Evolutionary conservation across 2,113 vertebrate species (phyloP), one percentile per base, ranked within the genome.

Genomic region (Orientallactaga bullata): DNA sequence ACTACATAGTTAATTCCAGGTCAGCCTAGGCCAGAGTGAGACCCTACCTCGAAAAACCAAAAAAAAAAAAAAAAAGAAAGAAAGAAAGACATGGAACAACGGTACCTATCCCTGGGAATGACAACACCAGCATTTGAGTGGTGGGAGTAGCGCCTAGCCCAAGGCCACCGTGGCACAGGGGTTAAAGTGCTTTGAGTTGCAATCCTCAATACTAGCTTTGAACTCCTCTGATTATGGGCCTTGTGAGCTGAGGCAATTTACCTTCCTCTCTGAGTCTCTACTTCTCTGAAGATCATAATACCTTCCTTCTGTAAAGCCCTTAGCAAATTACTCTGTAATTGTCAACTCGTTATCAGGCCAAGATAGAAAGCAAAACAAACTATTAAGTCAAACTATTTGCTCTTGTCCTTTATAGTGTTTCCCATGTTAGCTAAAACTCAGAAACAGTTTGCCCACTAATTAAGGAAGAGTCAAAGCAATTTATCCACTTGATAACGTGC

Each of bases 281-380:
- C 83, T 93, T 80, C 86, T 71, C 86, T 66, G 60, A 73, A 81
- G 24, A 79, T 85, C 42, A 73, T 37, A 94, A n/a, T 26, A 26
- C 68, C 8, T 37, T 66, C 83, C 73, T 32, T 72, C 24, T 60
- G 20, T n/a, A 51, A 79, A 88, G 30, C 24, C 79, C n/a, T 78
- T 51, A 86, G 81, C 55, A 84, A 79, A 61, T 47, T 55, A 61
- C 17, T 85, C 28, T 24, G 28, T 63, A 65, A 71, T 58, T 71
- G 17, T 37, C 32, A 85, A 0, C 63, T 77, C 21, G 5, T 74
- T 37, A 71, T 26, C 65, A 95, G 73, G 20, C 35, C 35, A 89
- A 58, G 37, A 88, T 83, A 58, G 63, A 61, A 85, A 60, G 7
- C 12, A 5, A 84, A 84, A 58, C 42, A 37, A 42, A 83, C 68